Evolutionary conservation across 2,888 invertebrate genomes (phyloP).

Genomic region (Patella depressa): DNA sequence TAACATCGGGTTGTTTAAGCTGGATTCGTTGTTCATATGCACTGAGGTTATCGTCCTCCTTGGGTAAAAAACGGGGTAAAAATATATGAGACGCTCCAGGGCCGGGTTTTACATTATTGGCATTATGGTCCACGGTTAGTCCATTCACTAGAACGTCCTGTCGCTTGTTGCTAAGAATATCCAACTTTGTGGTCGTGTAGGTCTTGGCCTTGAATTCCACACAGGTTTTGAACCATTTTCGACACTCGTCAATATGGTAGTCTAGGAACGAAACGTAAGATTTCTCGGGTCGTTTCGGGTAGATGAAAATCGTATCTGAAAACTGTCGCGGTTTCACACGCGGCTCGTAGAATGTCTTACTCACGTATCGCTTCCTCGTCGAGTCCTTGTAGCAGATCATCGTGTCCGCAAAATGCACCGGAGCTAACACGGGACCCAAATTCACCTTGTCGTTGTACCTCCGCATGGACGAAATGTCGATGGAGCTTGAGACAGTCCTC

Average conservation of each 20-base stretch:
- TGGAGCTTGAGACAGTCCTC: slow-evolving; percentile 43
- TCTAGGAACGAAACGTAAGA: slow-evolving; percentile 55
- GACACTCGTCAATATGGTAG: slow-evolving; percentile 58
- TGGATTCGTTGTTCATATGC: neutral
- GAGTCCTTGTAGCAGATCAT: slow-evolving; percentile 52
- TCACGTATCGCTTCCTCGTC: slow-evolving; percentile 54
- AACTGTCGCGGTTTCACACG: slow-evolving; percentile 54
- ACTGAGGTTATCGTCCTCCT: neutral
- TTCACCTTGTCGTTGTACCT: slow-evolving; percentile 54
- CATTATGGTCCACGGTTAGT: neutral
- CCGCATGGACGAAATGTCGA: slow-evolving; percentile 51
- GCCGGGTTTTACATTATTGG: neutral
- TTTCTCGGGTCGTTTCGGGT: slow-evolving; percentile 50
- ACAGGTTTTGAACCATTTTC: slow-evolving; percentile 61
- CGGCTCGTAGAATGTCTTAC: slow-evolving; percentile 57
- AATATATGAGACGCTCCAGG: neutral
- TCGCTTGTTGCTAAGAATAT: neutral
- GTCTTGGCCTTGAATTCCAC: slow-evolving; percentile 62
- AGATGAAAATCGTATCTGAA: slow-evolving; percentile 54
- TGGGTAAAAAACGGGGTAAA: neutral
- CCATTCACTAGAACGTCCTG: neutral
- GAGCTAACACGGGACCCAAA: slow-evolving; percentile 51
- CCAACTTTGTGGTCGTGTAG: slow-evolving; percentile 44
- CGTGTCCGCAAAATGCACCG: slow-evolving; percentile 52
- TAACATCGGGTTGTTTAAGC: neutral